Evolutionary conservation across 2,888 invertebrate species (phyloP).

Genomic region (Spilosoma lubricipeda): DNA sequence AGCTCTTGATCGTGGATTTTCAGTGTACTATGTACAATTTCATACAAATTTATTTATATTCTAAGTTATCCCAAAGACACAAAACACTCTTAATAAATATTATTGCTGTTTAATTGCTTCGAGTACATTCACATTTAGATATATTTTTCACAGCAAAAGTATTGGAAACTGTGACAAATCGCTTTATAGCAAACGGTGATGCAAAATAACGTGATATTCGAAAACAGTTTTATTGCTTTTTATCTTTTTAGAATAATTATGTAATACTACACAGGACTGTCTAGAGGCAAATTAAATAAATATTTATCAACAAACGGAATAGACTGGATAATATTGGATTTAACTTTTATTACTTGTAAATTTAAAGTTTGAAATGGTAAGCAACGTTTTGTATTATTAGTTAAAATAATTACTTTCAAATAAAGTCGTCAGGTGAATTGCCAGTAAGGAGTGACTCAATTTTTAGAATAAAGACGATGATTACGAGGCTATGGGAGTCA

Average conservation of each 20-base stretch:
- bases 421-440: background rate
- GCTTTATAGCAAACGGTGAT: conserved; percentile 26
- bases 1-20: background rate
- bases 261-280: background rate
- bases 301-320: background rate
- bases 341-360: background rate
- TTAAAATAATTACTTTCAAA: background rate
- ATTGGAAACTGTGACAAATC: conserved; percentile 36
- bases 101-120: background rate
- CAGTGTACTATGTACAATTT: background rate
- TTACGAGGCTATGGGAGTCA: conserved; percentile 1
- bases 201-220: conserved; percentile 35
- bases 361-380: background rate
- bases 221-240: background rate
- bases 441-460: background rate
- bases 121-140: conserved; percentile 16
- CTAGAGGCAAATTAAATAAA: background rate
- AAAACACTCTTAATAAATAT: conserved; percentile 19
- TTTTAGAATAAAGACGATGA: background rate
- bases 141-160: conserved; percentile 27
- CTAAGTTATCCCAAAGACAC: background rate
- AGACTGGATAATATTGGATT: background rate
- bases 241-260: background rate
- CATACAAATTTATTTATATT: background rate
- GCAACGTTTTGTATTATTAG: background rate